Evolutionary conservation across 2,113 vertebrate species (phyloP).

Genomic region (Piprites chloris): DNA sequence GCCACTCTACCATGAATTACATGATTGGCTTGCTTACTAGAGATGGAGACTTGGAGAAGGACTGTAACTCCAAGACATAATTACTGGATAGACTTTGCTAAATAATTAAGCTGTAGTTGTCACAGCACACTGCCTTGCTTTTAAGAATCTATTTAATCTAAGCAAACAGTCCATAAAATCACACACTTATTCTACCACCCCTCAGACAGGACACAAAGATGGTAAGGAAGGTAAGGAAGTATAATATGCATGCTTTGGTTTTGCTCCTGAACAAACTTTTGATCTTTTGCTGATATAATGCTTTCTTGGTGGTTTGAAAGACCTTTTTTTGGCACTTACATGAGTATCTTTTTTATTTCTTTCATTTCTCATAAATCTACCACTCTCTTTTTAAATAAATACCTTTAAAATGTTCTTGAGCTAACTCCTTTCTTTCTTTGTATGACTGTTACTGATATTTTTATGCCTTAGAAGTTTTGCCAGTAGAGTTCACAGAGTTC

Average conservation of each 20-base stretch:
- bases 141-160: neutral
- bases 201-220: neutral
- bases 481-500: conserved; percentile 27
- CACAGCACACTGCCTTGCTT: neutral
- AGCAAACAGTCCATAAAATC: neutral
- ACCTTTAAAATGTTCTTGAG: neutral
- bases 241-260: neutral
- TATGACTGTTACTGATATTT: neutral
- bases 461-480: conserved; percentile 40
- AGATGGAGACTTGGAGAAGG: neutral
- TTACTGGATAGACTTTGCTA: neutral
- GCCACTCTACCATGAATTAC: neutral
- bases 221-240: neutral
- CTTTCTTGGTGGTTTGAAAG: neutral
- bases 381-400: neutral
- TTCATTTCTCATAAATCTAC: neutral
- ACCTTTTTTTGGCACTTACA: neutral
- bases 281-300: neutral
- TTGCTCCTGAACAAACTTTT: neutral
- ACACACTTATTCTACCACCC: neutral
- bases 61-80: neutral
- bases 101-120: neutral
- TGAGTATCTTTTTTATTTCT: neutral
- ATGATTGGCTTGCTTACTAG: neutral
- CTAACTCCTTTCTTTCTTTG: neutral